These are phyloP conservation scores for Hemithea aestivaria DNA, from an alignment of 2,888 invertebrate species.

Conservation along the genomic window DNA sequence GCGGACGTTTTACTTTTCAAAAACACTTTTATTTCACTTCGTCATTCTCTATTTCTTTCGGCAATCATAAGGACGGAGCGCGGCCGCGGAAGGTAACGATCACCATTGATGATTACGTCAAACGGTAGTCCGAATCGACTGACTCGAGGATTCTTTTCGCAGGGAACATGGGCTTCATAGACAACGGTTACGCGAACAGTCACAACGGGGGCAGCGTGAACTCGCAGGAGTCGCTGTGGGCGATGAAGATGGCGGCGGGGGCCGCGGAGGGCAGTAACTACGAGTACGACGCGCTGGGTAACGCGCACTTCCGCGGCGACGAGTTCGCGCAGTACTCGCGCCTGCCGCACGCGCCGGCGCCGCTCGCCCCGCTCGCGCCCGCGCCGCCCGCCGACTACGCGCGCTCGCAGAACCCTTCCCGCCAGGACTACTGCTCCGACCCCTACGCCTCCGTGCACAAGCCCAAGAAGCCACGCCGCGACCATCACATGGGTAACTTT, in stretches of 20 bases:
- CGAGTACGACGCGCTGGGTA: conserved; percentile 87
- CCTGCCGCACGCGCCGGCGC: conserved; percentile 82
- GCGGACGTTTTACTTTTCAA: conserved; percentile 13
- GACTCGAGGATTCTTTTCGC: not conserved
- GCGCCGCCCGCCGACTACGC: conserved; percentile 83
- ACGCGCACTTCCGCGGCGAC: conserved; percentile 82
- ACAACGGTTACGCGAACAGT: conserved; percentile 95
- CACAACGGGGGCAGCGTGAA: conserved; percentile 97
- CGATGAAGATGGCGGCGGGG: conserved; percentile 93
- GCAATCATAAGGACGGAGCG: conserved; percentile 52
- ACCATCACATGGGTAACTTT: conserved; percentile 90
- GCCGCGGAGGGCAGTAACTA: conserved; percentile 84
- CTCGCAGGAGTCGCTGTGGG: conserved; percentile 96
- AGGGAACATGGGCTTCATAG: conserved; percentile 91
- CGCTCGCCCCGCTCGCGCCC: conserved; percentile 82
- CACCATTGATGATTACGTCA: no score
- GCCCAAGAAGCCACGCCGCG: conserved; percentile 89
- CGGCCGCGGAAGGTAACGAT: conserved; percentile 47
- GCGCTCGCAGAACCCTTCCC: conserved; percentile 89
- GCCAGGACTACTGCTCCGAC: conserved; percentile 92
- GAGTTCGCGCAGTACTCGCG: conserved; percentile 93
- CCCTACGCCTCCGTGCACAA: conserved; percentile 94
- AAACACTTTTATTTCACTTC: conserved; percentile 29
- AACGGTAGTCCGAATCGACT: no score
- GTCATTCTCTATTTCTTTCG: conserved; percentile 36